A percentile compares a stretch with the other conserved stretches of the same genome.
phyloP scores from a whole-genome alignment of 2,113 vertebrate species.

The Aleadryas rufinucha region DNA sequence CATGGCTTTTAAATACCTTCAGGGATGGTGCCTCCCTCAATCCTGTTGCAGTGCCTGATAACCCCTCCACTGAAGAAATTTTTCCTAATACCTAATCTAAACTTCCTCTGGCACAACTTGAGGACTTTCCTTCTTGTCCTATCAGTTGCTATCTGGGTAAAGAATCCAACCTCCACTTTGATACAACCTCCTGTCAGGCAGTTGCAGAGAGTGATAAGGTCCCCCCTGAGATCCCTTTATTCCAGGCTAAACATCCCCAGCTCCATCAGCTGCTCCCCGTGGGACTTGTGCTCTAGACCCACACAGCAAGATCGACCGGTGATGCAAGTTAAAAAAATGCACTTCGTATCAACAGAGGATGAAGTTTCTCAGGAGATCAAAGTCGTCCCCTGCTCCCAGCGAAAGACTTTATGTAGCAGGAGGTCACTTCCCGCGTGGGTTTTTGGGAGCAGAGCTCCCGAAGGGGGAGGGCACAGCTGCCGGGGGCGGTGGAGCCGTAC shows the following conservation, averaged over 20 bases:
- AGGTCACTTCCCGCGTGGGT: fast-evolving
- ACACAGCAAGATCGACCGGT: fast-evolving
- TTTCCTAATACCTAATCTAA: background rate
- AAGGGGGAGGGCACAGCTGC: fast-evolving
- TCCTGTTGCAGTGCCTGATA: background rate
- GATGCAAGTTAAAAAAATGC: fast-evolving
- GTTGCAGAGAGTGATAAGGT: no score
- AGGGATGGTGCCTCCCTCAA: background rate
- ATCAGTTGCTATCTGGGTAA: background rate
- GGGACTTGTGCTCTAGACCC: background rate
- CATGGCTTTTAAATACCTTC: background rate
- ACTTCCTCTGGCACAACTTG: background rate
- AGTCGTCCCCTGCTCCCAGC: fast-evolving
- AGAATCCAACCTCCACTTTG: background rate
- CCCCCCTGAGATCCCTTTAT: background rate
- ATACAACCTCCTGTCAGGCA: background rate
- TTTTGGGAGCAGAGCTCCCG: background rate
- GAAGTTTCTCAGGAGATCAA: background rate
- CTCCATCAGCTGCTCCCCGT: background rate
- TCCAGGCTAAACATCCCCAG: background rate
- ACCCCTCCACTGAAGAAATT: background rate
- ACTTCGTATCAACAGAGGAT: background rate
- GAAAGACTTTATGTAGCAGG: fast-evolving
- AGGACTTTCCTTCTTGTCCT: background rate
- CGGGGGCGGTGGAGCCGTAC: constrained; percentile 26